phyloP scores from a whole-genome alignment of 92 coral and sea anemone genomes.

The Muricea muricata region DNA sequence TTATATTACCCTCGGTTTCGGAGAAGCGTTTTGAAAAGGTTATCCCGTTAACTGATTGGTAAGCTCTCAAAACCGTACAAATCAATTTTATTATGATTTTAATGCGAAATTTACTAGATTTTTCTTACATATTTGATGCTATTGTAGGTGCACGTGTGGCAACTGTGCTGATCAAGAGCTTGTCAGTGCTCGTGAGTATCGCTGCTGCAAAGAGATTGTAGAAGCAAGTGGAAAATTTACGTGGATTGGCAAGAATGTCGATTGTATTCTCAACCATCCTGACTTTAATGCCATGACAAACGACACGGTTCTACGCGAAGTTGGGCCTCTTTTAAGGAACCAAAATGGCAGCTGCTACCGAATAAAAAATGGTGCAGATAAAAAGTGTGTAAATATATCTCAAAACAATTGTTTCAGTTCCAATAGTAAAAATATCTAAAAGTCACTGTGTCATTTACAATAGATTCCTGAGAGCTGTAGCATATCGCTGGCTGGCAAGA shows the following conservation, averaged over 20 bases:
- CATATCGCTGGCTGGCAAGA: slow-evolving; percentile 49
- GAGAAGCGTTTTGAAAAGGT: no score
- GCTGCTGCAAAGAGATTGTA: slow-evolving; percentile 28
- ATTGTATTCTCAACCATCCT: slow-evolving; percentile 44
- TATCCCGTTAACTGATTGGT: no score
- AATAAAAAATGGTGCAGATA: background rate
- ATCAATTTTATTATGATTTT: no score
- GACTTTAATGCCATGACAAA: slow-evolving; percentile 48
- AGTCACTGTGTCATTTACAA: slow-evolving; percentile 4
- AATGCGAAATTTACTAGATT: no score
- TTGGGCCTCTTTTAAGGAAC: background rate
- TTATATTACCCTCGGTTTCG: no score
- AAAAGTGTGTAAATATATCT: background rate
- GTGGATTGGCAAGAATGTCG: slow-evolving; percentile 36
- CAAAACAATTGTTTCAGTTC: background rate
- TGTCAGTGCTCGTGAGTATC: slow-evolving; percentile 45
- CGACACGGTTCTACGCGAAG: background rate
- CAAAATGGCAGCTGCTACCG: background rate
- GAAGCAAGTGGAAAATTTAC: slow-evolving; percentile 46
- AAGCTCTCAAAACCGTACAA: no score
- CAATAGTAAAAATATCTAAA: slow-evolving; percentile 11
- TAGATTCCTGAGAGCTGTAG: background rate
- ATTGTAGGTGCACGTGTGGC: no score
- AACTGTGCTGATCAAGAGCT: slow-evolving; percentile 38
- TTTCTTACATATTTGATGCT: no score